Conservation (phyloP, 2,888 invertebrate species). For the Troides aeacus region DNA sequence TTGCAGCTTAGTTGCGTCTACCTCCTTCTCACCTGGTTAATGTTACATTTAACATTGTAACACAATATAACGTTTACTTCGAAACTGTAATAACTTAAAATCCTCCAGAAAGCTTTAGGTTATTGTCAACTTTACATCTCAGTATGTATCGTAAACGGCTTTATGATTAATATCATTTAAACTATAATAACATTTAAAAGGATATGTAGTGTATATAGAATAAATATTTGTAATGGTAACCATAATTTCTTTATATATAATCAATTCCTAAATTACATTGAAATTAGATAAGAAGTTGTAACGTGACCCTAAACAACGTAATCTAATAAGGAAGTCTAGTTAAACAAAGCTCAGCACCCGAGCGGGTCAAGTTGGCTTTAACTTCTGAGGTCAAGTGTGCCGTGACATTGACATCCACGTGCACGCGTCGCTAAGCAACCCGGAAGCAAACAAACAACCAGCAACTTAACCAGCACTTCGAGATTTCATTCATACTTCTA, state of each 20-base stretch:
- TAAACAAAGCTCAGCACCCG: neutral
- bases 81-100: too few species aligned
- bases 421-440: constrained; percentile 58
- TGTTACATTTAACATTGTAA: neutral
- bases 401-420: constrained; percentile 68
- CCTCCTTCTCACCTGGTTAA: neutral
- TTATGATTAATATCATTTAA: too few species aligned
- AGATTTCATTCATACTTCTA: constrained; percentile 50
- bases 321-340: constrained; percentile 14
- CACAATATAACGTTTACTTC: neutral
- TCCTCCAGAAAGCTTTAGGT: too few species aligned
- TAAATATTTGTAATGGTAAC: neutral
- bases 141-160: too few species aligned
- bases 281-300: neutral
- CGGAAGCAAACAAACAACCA: constrained; percentile 54
- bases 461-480: constrained; percentile 20
- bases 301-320: neutral
- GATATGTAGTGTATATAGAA: neutral
- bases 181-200: too few species aligned
- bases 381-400: constrained; percentile 55
- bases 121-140: too few species aligned
- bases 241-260: neutral
- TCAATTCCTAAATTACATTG: neutral
- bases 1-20: neutral
- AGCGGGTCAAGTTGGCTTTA: constrained; percentile 58